Percentiles rank a stretch among this genome's conserved stretches.
These are phyloP conservation scores for Pelodiscus sinensis DNA, from an alignment of 2,113 vertebrate species.

Conservation along the genomic window DNA sequence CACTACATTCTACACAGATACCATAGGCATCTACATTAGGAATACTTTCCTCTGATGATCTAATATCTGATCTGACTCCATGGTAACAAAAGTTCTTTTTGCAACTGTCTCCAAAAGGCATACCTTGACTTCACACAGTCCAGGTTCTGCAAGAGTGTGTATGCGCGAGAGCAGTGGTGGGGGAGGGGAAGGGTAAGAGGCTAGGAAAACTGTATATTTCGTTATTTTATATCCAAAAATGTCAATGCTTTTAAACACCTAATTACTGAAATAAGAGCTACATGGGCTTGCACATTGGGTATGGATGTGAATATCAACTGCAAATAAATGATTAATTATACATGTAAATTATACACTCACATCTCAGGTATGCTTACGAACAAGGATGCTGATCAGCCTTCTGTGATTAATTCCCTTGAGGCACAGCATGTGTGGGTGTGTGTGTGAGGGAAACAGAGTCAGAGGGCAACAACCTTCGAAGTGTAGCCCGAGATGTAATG, in stretches of 20 bases:
- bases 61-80: not conserved
- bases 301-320: not conserved
- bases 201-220: not conserved
- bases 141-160: not conserved
- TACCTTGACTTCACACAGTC: not conserved
- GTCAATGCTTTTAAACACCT: not conserved
- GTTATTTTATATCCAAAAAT: not conserved
- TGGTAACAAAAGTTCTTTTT: not conserved
- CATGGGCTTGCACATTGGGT: not conserved
- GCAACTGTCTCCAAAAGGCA: not conserved
- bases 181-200: not conserved
- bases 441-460: accelerated
- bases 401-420: constrained; percentile 9
- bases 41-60: constrained; percentile 1
- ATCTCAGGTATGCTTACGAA: constrained; percentile 3
- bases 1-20: not conserved
- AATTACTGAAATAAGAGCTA: not conserved
- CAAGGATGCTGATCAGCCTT: not conserved
- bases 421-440: not conserved
- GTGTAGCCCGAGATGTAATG: not conserved
- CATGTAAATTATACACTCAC: not conserved
- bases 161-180: no score
- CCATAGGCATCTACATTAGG: not conserved
- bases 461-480: not conserved
- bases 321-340: not conserved